A percentile compares a stretch with the other conserved stretches of the same genome.
phyloP scores from a whole-genome alignment of 2,888 invertebrate species.

The Belgica antarctica region DNA sequence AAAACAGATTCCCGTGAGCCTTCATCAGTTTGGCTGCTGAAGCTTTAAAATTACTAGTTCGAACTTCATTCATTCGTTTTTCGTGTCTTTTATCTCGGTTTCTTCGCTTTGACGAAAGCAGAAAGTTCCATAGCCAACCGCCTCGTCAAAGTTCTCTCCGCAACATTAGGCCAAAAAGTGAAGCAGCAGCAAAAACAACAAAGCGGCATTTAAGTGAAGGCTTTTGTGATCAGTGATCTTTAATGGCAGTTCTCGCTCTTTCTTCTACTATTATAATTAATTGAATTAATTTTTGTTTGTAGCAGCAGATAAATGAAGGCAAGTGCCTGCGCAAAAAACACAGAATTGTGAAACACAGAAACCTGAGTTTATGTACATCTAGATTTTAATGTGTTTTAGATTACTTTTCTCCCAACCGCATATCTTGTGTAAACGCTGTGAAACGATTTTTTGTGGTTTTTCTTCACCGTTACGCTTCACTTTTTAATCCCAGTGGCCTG shows the following conservation, averaged over 20 bases:
- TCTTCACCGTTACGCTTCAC: constrained; percentile 30
- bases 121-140: background rate
- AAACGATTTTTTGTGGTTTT: constrained; percentile 27
- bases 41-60: constrained; percentile 10
- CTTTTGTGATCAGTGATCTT: constrained; percentile 24
- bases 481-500: constrained; percentile 2
- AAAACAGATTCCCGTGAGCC: constrained; percentile 28
- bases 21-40: background rate
- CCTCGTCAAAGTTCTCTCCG: background rate
- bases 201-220: constrained; percentile 19
- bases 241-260: constrained; percentile 21
- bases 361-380: constrained; percentile 1
- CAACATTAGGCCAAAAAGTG: background rate
- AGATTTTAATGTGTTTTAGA: constrained; percentile 43
- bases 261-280: constrained; percentile 34
- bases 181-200: background rate
- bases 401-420: constrained; percentile 36
- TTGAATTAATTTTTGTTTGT: constrained; percentile 38
- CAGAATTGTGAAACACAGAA: background rate
- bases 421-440: too few species aligned
- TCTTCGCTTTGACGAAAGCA: background rate
- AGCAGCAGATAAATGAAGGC: constrained; percentile 34
- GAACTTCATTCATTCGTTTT: background rate
- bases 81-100: background rate
- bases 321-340: constrained; percentile 16